Conservation (phyloP, 2,113 vertebrate genomes). For the Otis tarda region DNA sequence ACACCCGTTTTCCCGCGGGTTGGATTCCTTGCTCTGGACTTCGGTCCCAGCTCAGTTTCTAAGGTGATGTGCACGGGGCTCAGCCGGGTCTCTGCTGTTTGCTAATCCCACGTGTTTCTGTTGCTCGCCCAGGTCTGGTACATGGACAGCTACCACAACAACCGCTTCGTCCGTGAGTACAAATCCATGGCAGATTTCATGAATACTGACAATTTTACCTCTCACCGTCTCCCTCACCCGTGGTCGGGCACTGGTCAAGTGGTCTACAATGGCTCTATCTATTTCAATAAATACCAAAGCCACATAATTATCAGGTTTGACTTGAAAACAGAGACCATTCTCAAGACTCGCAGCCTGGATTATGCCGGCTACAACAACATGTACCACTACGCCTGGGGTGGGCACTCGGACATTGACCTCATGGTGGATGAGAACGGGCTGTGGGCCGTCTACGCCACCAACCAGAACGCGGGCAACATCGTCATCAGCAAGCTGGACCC, state of each 20-base stretch:
- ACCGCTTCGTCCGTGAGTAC: constrained; percentile 97
- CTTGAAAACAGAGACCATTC: constrained; percentile 90
- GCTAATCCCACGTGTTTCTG: not conserved
- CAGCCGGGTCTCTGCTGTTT: not conserved
- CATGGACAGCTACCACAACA: constrained; percentile 99
- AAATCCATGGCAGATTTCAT: constrained; percentile 94
- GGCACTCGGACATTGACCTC: constrained; percentile 97
- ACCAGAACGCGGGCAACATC: constrained; percentile 97
- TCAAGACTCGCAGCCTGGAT: constrained; percentile 93
- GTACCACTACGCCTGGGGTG: constrained; percentile 98
- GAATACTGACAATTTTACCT: constrained; percentile 96
- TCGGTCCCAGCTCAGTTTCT: not conserved
- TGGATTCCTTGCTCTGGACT: not conserved
- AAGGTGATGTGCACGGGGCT: not conserved
- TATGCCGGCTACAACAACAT: constrained; percentile 95
- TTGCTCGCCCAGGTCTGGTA: constrained; percentile 88
- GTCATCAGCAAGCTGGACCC: constrained; percentile 97
- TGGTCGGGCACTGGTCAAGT: constrained; percentile 98
- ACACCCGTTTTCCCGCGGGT: fast-evolving
- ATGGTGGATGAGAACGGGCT: constrained; percentile 96
- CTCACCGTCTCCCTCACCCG: constrained; percentile 94
- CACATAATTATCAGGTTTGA: constrained; percentile 97
- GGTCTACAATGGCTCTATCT: constrained; percentile 98
- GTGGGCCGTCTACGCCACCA: constrained; percentile 98
- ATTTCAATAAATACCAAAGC: constrained; percentile 99